These are phyloP conservation scores for mouse (Mus musculus) DNA, from an alignment of 2,113 vertebrate species.

Conservation along the genomic window DNA sequence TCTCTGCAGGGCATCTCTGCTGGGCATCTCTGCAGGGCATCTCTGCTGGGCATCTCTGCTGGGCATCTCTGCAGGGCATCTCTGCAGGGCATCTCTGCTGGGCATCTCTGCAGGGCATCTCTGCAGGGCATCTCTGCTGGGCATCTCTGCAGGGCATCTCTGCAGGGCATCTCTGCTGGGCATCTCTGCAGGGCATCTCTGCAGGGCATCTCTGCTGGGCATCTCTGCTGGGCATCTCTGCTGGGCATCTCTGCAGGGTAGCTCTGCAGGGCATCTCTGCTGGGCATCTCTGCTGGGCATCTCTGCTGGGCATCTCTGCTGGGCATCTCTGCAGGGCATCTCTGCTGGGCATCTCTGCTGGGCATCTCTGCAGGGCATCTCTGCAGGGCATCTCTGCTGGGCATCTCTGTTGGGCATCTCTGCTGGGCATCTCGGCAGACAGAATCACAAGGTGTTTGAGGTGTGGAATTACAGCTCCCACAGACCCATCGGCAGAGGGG, in stretches of 20 bases:
- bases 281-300: neutral
- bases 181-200: neutral
- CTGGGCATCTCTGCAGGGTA: too few species aligned
- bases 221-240: neutral
- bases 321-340: neutral
- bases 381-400: neutral
- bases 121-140: neutral
- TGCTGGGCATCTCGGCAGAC: neutral
- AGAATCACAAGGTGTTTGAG: too few species aligned
- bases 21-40: neutral
- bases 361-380: neutral
- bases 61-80: neutral
- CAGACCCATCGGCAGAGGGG: rapidly evolving
- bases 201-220: neutral
- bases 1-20: neutral
- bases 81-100: too few species aligned
- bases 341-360: neutral
- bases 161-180: neutral
- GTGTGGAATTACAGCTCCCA: neutral
- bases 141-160: neutral
- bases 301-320: neutral
- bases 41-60: neutral
- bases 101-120: neutral
- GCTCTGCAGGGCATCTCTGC: neutral
- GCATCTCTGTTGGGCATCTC: neutral